Percentiles rank a stretch among this genome's conserved stretches.
These are phyloP conservation scores for Helogale parvula DNA, from an alignment of 2,113 vertebrate species.

Conservation along the genomic window DNA sequence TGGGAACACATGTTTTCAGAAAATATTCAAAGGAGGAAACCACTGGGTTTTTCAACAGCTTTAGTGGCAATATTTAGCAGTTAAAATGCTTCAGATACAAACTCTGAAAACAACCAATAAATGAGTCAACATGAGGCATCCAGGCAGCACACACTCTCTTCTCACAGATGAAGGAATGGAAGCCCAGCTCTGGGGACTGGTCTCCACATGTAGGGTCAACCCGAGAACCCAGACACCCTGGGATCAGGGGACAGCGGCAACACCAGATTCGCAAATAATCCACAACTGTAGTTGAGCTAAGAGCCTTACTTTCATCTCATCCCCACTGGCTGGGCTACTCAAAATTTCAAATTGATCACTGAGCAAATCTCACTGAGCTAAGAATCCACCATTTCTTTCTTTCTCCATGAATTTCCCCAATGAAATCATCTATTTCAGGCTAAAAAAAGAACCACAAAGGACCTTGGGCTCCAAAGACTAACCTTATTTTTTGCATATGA, in stretches of 20 bases:
- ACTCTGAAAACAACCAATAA: conserved; percentile 4
- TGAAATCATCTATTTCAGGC: not conserved
- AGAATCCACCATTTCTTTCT: not conserved
- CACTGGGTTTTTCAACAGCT: conserved; percentile 9
- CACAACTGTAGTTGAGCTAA: not conserved
- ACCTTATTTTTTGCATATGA: not conserved
- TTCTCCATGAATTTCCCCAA: not conserved
- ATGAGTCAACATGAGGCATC: not conserved
- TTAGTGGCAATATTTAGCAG: conserved; percentile 37
- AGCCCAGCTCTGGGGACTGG: fast-evolving
- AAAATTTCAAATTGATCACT: not conserved
- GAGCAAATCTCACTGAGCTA: not conserved
- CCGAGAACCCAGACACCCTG: not conserved
- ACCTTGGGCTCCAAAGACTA: not conserved
- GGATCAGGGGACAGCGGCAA: fast-evolving
- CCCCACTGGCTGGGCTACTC: too few species aligned
- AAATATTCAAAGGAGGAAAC: conserved; percentile 46
- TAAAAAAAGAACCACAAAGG: not conserved
- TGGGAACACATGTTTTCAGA: conserved; percentile 33
- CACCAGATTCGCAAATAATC: not conserved
- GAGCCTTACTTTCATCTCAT: not conserved
- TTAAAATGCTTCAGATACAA: not conserved
- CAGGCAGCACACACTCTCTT: not conserved
- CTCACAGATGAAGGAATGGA: not conserved
- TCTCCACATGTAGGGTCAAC: not conserved